Percentiles rank a stretch among this genome's conserved stretches.
Evolutionary conservation across 2,797 vertebrate genomes (phyloP).

Genomic region (Miichthys miiuy): DNA sequence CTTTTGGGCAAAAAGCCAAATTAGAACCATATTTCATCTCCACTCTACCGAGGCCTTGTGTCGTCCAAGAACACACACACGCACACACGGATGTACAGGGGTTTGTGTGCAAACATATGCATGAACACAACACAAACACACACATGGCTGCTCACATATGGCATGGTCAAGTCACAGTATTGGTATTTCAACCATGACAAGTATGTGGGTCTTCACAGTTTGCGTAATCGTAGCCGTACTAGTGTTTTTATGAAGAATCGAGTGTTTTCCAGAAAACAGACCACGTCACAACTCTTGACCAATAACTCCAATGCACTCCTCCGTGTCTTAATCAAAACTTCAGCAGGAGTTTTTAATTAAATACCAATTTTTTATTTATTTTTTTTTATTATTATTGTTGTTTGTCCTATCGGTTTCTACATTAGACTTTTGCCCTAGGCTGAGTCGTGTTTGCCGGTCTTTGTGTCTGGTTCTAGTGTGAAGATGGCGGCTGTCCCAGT

Average conservation of each 20-base stretch:
- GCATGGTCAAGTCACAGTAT: constrained; percentile 61
- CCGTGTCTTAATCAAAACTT: constrained; percentile 1
- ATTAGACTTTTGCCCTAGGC: constrained; percentile 22
- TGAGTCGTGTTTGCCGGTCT: constrained; percentile 59
- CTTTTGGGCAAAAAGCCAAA: constrained; percentile 72
- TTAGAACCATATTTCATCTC: constrained; percentile 79
- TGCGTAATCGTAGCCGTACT: neutral
- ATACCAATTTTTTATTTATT: constrained; percentile 5
- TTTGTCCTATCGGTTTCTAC: neutral
- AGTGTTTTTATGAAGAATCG: constrained; percentile 28
- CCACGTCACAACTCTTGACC: constrained; percentile 28
- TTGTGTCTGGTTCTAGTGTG: constrained; percentile 75
- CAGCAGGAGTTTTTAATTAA: constrained; percentile 25
- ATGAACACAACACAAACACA: constrained; percentile 33
- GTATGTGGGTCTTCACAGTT: constrained; percentile 64
- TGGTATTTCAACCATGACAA: constrained; percentile 77
- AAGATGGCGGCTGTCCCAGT: constrained; percentile 75
- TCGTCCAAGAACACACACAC: constrained; percentile 62
- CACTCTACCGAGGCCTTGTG: constrained; percentile 36
- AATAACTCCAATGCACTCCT: constrained; percentile 4
- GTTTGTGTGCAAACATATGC: constrained; percentile 54
- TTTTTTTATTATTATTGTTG: neutral
- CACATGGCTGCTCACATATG: constrained; percentile 48
- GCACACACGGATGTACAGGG: constrained; percentile 45
- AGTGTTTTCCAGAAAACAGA: constrained; percentile 41